Percentiles rank a stretch among this genome's conserved stretches.
phyloP scores from a whole-genome alignment of 2,113 vertebrate genomes.

The Procavia capensis region DNA sequence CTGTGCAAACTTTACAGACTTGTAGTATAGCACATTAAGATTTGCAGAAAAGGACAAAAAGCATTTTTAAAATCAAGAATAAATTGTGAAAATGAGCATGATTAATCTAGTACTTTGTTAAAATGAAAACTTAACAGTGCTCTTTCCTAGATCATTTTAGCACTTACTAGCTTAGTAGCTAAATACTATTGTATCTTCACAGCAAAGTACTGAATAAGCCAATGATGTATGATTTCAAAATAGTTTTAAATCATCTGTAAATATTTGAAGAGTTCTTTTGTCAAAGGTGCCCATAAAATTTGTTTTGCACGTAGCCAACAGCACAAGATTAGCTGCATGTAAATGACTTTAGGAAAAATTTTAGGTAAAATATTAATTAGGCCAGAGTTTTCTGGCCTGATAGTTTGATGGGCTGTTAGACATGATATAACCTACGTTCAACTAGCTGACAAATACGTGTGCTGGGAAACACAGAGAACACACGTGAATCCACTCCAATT shows the following conservation, averaged over 20 bases:
- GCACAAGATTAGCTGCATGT: neutral
- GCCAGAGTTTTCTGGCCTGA: neutral
- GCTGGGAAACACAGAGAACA: neutral
- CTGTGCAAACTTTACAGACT: neutral
- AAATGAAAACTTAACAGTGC: neutral
- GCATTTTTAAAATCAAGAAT: neutral
- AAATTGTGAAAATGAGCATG: neutral
- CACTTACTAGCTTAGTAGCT: neutral
- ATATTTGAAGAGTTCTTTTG: neutral
- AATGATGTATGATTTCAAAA: neutral
- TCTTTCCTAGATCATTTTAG: neutral
- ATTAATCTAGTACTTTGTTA: neutral
- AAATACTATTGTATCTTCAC: neutral
- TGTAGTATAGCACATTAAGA: neutral
- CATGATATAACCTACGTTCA: neutral
- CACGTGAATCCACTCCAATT: neutral
- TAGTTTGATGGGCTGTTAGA: neutral
- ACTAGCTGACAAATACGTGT: neutral
- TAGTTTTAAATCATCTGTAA: neutral
- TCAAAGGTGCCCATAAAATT: neutral
- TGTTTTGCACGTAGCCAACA: neutral
- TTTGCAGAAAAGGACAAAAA: neutral
- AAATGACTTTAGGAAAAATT: neutral
- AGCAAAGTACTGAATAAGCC: neutral
- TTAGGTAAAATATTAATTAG: slow-evolving; percentile 13